Evolutionary conservation across 2,888 invertebrate genomes (phyloP), one percentile per base, ranked within the genome.

Genomic region (Amitus sp.): DNA sequence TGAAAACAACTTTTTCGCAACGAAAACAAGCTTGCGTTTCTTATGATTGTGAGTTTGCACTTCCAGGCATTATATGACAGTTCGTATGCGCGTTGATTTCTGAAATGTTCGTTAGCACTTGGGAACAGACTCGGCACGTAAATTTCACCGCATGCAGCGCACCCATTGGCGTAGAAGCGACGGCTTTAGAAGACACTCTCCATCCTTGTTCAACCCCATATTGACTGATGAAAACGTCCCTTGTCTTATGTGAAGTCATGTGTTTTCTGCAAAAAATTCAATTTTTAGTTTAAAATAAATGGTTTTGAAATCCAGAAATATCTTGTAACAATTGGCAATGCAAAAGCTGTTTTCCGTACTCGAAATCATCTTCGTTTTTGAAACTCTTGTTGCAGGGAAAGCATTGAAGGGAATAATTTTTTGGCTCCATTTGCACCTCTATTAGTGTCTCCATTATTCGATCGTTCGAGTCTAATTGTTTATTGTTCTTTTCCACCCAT

Each of bases 1-100:
- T n/a, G n/a, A n/a, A n/a, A 76, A 65, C 10, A 49, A 15, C 5
- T 45, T 53, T 30, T 53, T 71, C 6, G 57, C 68, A 13, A 63
- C 58, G 42, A 76, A 76, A 2, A 51, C 1, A 62, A 73, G 71
- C 39, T 72, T 72, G 49, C 77, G 76, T 33, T 75, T 71, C 49
- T 71, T 74, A 48, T 77, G 77, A 40, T 69, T 73, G 10, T 65
- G 67, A 10, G n/a, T 23, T 30, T 43, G n/a, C 5, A 55, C 30
- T 10, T n/a, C n/a, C n/a, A n/a, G n/a, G n/a, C n/a, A n/a, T n/a
- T n/a, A 74, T 56, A 46, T 79, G 78, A 2, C 72, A 70, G 45
- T 72, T 73, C n/a, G 74, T 74, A 28, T 80, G 79, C 19, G 59
- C 63, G 39, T 79, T 76, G 2, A 77, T 76, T 40, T 74, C 79